phyloP scores from a whole-genome alignment of 2,888 invertebrate genomes.

The Toxonevra muliebris region DNA sequence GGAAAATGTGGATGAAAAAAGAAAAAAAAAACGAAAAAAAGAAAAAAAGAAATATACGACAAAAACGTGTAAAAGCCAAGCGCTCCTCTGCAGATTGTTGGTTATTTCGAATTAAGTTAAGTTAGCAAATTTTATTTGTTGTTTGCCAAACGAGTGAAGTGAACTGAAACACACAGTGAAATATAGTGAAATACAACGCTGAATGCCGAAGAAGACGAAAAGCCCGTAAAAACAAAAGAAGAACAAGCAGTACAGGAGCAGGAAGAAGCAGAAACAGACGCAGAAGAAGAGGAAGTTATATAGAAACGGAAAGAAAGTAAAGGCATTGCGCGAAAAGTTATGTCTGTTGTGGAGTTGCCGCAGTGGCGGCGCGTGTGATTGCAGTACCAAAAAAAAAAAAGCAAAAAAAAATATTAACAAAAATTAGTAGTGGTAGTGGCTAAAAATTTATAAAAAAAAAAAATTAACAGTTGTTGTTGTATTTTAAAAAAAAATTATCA shows the following conservation, averaged over 20 bases:
- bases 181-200: slow-evolving; percentile 34
- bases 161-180: slow-evolving; percentile 50
- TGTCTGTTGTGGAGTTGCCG: not conserved
- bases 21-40: slow-evolving; percentile 2
- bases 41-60: slow-evolving; percentile 20
- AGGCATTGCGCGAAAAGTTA: slow-evolving; percentile 2
- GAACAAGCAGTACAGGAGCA: slow-evolving; percentile 16
- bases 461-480: slow-evolving; percentile 5
- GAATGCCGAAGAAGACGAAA: slow-evolving; percentile 19
- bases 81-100: slow-evolving; percentile 41
- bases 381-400: not conserved
- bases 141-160: slow-evolving; percentile 56
- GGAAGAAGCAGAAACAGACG: not conserved
- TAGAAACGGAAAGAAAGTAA: too few species aligned
- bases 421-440: not conserved
- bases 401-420: not conserved
- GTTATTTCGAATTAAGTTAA: slow-evolving; percentile 58
- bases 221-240: slow-evolving; percentile 20
- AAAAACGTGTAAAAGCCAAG: slow-evolving; percentile 25
- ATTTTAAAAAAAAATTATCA: not conserved
- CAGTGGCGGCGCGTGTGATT: not conserved
- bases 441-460: not conserved
- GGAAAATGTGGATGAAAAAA: slow-evolving; percentile 8
- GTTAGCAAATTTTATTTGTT: slow-evolving; percentile 56
- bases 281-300: too few species aligned